Evolutionary conservation across 1,140 invertebrate genomes (phyloP).

Genomic region (Diuraphis noxia): DNA sequence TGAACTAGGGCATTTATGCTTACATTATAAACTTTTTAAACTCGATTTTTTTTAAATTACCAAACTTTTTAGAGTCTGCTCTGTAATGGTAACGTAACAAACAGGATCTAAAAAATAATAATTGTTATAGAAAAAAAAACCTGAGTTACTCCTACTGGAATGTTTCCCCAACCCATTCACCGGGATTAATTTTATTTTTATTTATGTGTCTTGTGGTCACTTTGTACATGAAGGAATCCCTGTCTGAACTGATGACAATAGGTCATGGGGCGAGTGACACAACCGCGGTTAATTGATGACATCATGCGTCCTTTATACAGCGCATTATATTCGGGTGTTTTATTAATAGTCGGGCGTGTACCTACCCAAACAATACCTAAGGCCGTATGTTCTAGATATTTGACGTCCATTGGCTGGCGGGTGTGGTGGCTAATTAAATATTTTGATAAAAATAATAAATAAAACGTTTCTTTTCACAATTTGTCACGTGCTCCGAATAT

Average conservation of each 20-base stretch:
- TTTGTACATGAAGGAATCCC: neutral
- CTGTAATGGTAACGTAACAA: neutral
- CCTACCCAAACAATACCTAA: neutral
- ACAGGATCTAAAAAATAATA: neutral
- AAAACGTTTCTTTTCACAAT: neutral
- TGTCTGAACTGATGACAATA: slow-evolving; percentile 26
- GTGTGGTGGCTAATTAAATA: neutral
- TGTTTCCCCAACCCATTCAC: neutral
- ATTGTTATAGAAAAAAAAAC: neutral
- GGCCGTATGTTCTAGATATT: neutral
- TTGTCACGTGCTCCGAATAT: neutral
- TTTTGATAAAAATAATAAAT: slow-evolving; percentile 11
- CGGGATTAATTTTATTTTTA: neutral
- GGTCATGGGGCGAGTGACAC: slow-evolving; percentile 8
- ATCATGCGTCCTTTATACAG: too few relatives aligned
- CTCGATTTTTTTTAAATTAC: neutral
- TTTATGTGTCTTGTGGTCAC: neutral
- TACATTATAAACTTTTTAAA: slow-evolving; percentile 16
- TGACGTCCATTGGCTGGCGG: neutral
- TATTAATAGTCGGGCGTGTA: slow-evolving; percentile 31
- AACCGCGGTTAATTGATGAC: slow-evolving; percentile 32
- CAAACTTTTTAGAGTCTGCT: neutral
- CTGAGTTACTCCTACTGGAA: neutral
- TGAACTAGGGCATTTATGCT: slow-evolving; percentile 21
- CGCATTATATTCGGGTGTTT: neutral